A percentile compares a stretch with the other conserved stretches of the same genome.
These are phyloP conservation scores for Drosophila picticornis DNA, from an alignment of 2,888 invertebrate genomes.

Conservation along the genomic window DNA sequence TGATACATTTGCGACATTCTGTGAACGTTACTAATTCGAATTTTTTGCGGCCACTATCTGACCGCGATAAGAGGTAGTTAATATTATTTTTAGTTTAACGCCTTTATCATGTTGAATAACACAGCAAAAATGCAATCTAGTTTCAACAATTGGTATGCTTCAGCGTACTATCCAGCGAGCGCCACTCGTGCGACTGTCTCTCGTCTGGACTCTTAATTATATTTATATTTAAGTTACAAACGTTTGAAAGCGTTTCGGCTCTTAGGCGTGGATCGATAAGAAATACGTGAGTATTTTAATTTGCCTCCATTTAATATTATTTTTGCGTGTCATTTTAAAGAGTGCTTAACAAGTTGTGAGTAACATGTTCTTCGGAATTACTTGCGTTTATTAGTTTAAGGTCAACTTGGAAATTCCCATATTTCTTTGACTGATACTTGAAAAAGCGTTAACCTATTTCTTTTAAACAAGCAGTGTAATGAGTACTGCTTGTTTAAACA, in stretches of 20 bases:
- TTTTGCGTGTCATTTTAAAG: constrained; percentile 21
- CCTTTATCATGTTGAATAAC: constrained; percentile 21
- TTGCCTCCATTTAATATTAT: constrained; percentile 14
- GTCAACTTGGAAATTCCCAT: background rate
- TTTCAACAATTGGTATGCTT: constrained; percentile 1
- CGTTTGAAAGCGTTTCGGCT: constrained; percentile 1
- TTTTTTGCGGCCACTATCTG: constrained; percentile 10
- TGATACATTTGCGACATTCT: constrained; percentile 78
- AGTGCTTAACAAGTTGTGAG: constrained; percentile 14
- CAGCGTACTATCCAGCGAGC: constrained; percentile 4
- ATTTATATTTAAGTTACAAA: constrained; percentile 17
- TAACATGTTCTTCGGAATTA: too few species aligned
- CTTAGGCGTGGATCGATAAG: constrained; percentile 52
- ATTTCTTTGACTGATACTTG: background rate
- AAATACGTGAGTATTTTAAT: constrained; percentile 55
- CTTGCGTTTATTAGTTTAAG: background rate
- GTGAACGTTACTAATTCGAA: background rate
- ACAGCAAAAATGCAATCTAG: background rate
- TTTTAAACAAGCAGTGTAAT: background rate
- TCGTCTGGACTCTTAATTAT: constrained; percentile 8
- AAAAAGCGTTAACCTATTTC: too few species aligned
- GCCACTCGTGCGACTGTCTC: constrained; percentile 10
- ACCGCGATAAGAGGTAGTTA: constrained; percentile 25
- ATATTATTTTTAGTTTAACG: constrained; percentile 24
- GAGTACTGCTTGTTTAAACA: too few species aligned